phyloP scores from a whole-genome alignment of 2,797 vertebrate genomes.

The Rallus crepitans region DNA sequence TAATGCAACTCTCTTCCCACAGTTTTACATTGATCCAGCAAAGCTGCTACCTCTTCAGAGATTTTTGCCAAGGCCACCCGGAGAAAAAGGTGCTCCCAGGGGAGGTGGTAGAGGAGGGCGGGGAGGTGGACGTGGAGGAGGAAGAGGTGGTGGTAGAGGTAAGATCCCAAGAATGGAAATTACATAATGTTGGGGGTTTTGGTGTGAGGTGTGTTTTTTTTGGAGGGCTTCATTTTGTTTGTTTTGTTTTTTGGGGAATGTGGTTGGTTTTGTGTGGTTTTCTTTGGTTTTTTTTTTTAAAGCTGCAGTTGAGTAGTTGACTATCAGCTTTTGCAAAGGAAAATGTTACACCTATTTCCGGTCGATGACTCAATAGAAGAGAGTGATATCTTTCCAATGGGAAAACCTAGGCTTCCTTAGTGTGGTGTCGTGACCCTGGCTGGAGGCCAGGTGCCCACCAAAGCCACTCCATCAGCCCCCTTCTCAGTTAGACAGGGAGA shows the following conservation, averaged over 20 bases:
- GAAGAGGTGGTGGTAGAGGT: conserved; percentile 75
- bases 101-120: conserved; percentile 89
- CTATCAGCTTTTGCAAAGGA: background rate
- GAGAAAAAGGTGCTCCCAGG: conserved; percentile 91
- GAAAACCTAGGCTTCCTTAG: background rate
- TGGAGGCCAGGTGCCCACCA: no score
- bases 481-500: no score
- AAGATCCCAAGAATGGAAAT: background rate
- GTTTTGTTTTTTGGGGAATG: background rate
- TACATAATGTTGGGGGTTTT: background rate
- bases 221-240: background rate
- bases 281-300: background rate
- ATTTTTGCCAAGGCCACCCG: conserved; percentile 94
- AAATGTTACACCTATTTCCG: background rate
- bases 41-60: conserved; percentile 95
- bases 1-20: background rate
- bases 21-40: conserved; percentile 98
- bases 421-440: no score
- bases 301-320: background rate
- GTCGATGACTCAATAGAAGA: background rate
- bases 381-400: background rate
- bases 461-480: no score
- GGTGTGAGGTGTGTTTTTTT: background rate
- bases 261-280: no score
- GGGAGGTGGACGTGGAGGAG: conserved; percentile 86